Evolutionary conservation across 2,113 vertebrate genomes (phyloP).

Genomic region (Caretta caretta): DNA sequence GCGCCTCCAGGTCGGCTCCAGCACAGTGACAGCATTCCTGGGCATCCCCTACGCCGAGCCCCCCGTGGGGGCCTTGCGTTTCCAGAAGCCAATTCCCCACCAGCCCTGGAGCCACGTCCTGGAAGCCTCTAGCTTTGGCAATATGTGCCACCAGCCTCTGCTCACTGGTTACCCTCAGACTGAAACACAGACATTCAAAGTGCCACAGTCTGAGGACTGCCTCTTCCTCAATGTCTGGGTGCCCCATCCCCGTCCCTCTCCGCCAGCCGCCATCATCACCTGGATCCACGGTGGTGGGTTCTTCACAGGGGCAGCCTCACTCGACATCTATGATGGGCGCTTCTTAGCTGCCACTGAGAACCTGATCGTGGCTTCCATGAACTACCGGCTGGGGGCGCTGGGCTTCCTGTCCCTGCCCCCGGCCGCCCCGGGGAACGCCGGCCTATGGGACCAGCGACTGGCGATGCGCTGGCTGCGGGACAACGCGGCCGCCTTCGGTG

Average conservation of each 20-base stretch:
- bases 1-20: background rate
- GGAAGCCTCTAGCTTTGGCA: too few relatives aligned
- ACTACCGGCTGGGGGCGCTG: conserved; percentile 79
- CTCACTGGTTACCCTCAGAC: too few relatives aligned
- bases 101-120: background rate
- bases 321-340: conserved; percentile 56
- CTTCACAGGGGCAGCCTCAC: too few relatives aligned
- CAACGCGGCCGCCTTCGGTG: conserved; percentile 83
- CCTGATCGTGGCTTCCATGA: conserved; percentile 82
- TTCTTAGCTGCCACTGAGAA: conserved; percentile 73
- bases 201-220: too few relatives aligned
- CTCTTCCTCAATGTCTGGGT: conserved; percentile 59
- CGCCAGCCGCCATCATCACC: too few relatives aligned
- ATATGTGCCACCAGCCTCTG: too few relatives aligned
- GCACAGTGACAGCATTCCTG: background rate
- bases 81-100: too few relatives aligned
- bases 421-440: conserved; percentile 73
- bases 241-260: too few relatives aligned
- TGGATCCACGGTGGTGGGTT: too few relatives aligned
- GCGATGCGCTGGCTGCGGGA: conserved; percentile 79
- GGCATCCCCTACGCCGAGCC: background rate
- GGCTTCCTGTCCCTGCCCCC: conserved; percentile 79
- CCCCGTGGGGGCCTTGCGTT: too few relatives aligned
- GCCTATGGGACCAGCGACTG: conserved; percentile 80
- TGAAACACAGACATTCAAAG: too few relatives aligned